Percentiles rank a stretch among this genome's conserved stretches.
phyloP scores from a whole-genome alignment of 2,888 invertebrate genomes.

The Drosophila colorata region DNA sequence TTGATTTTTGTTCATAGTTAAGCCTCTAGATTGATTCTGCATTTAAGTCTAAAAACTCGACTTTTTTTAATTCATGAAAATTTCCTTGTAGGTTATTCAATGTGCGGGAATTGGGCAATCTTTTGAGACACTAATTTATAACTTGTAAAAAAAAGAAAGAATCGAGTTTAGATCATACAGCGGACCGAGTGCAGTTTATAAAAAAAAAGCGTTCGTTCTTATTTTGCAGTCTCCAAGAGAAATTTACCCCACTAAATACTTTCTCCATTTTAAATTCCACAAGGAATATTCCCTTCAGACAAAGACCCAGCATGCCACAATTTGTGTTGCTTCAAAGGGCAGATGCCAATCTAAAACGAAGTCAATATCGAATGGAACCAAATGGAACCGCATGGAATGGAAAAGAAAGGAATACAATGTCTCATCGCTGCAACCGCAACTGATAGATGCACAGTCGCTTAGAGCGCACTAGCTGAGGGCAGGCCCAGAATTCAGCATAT shows the following conservation, averaged over 20 bases:
- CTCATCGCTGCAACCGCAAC: slow-evolving; percentile 56
- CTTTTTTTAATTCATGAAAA: too few species aligned
- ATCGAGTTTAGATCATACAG: too few species aligned
- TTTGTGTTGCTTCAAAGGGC: slow-evolving; percentile 13
- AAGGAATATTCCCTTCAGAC: slow-evolving; percentile 19
- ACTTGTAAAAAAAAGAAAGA: too few species aligned
- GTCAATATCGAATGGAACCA: slow-evolving; percentile 50
- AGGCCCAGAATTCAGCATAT: slow-evolving; percentile 80
- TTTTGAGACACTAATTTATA: too few species aligned
- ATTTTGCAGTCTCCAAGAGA: neutral
- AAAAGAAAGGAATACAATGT: neutral
- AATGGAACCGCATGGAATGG: slow-evolving; percentile 2
- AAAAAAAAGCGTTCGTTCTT: too few species aligned
- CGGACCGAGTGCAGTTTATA: too few species aligned
- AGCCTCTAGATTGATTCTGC: too few species aligned
- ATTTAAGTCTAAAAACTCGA: too few species aligned
- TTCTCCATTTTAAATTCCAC: slow-evolving; percentile 1
- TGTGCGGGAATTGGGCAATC: too few species aligned
- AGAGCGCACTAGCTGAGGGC: slow-evolving; percentile 9
- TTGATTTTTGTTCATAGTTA: too few species aligned
- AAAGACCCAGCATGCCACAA: slow-evolving; percentile 22
- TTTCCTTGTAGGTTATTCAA: too few species aligned
- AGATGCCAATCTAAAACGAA: slow-evolving; percentile 75
- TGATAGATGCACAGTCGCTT: slow-evolving; percentile 57
- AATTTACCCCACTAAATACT: neutral